Percentiles rank a stretch among this genome's conserved stretches.
Conservation (phyloP, 2,888 invertebrate species). For the Hesperia comma region DNA sequence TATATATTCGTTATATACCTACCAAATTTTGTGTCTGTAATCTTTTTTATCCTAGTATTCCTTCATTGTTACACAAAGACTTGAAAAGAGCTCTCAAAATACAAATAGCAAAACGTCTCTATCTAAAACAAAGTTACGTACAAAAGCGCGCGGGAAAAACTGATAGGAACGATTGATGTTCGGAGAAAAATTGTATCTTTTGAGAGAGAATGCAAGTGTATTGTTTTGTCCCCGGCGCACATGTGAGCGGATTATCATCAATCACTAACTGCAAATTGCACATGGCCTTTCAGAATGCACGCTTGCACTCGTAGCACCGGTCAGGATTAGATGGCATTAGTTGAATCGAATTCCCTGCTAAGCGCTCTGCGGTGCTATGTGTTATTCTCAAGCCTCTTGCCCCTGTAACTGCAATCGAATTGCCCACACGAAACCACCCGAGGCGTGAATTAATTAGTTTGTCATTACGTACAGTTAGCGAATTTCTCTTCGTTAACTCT, state of each 20-base stretch:
- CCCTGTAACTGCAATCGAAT: constrained; percentile 55
- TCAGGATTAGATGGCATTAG: constrained; percentile 79
- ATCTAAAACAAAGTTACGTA: constrained; percentile 37
- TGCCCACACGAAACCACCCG: constrained; percentile 36
- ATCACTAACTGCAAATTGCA: constrained; percentile 78
- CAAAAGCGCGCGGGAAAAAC: constrained; percentile 31
- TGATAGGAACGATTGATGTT: constrained; percentile 38
- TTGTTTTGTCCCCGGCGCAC: constrained; percentile 64
- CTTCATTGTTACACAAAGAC: constrained; percentile 20
- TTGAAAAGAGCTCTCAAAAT: constrained; percentile 23
- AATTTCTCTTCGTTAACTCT: background rate
- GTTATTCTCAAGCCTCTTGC: constrained; percentile 58
- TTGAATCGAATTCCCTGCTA: constrained; percentile 80
- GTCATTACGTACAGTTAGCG: constrained; percentile 6
- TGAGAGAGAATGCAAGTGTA: constrained; percentile 47
- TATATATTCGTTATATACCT: too few species aligned
- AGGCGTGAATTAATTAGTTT: constrained; percentile 25
- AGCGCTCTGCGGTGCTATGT: constrained; percentile 76
- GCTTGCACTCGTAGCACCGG: constrained; percentile 71
- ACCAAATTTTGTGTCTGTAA: too few species aligned
- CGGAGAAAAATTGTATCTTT: constrained; percentile 38
- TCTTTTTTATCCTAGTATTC: background rate
- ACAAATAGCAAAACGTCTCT: constrained; percentile 23
- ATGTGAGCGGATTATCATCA: constrained; percentile 76
- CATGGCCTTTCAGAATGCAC: constrained; percentile 74